These are phyloP conservation scores for Andrena bucephala DNA, from an alignment of 2,888 invertebrate species.

Conservation along the genomic window DNA sequence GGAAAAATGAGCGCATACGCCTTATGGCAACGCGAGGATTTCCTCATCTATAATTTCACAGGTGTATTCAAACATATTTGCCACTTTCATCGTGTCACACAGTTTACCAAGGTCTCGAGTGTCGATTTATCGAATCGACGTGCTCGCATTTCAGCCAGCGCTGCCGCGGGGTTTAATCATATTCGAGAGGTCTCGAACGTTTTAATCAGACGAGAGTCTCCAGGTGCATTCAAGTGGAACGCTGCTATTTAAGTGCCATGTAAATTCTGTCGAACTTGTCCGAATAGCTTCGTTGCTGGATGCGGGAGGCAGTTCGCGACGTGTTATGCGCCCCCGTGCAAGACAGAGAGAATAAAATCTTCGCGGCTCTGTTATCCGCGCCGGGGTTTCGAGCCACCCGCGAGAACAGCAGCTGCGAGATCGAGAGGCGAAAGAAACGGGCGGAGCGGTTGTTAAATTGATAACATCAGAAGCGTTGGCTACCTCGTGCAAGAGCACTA, in stretches of 20 bases:
- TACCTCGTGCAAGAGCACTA: neutral
- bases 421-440: neutral
- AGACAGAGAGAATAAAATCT: neutral
- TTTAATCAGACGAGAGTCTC: constrained; percentile 18
- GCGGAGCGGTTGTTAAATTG: neutral
- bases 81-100: too few species aligned
- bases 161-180: neutral
- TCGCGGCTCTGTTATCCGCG: too few species aligned
- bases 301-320: neutral
- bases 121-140: neutral
- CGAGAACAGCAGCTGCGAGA: neutral
- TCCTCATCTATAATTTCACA: too few species aligned
- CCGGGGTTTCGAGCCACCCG: neutral
- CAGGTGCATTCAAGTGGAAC: neutral
- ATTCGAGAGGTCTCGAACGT: neutral
- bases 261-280: neutral
- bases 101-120: neutral
- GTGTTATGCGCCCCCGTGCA: neutral
- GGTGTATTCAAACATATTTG: too few species aligned
- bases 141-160: neutral
- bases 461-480: neutral
- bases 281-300: constrained; percentile 28
- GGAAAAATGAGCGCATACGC: too few species aligned
- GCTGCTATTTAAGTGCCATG: neutral
- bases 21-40: too few species aligned